Conservation (phyloP, 2,888 invertebrate genomes). For the Endotricha flammealis region DNA sequence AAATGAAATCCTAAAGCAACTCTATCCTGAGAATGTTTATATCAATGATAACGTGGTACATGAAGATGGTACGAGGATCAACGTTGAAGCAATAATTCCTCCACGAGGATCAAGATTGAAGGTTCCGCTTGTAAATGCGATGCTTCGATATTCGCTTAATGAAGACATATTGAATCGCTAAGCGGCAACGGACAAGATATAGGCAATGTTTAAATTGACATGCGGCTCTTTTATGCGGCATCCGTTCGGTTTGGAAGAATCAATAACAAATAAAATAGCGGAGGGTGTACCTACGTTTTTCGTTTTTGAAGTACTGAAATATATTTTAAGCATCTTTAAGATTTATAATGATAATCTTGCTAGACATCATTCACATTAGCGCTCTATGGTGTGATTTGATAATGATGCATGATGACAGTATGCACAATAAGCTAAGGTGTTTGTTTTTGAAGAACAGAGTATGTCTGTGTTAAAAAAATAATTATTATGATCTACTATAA, state of each 20-base stretch:
- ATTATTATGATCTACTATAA: too few relatives aligned
- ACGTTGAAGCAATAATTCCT: slow-evolving; percentile 52
- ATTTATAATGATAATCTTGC: too few relatives aligned
- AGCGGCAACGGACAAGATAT: slow-evolving; percentile 67
- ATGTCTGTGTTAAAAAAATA: too few relatives aligned
- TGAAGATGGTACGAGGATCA: slow-evolving; percentile 39
- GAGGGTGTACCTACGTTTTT: slow-evolving; percentile 1
- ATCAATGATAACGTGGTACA: slow-evolving; percentile 16
- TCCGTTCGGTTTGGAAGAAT: slow-evolving; percentile 36
- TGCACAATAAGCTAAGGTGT: too few relatives aligned
- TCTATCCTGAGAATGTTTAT: slow-evolving; percentile 1
- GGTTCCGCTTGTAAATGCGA: slow-evolving; percentile 65
- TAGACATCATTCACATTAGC: too few relatives aligned
- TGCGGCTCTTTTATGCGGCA: slow-evolving; percentile 59
- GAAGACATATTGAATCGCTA: slow-evolving; percentile 78
- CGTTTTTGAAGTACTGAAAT: background rate
- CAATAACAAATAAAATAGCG: slow-evolving; percentile 15
- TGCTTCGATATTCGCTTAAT: slow-evolving; percentile 73
- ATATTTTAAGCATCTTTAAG: too few relatives aligned
- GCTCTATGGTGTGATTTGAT: too few relatives aligned
- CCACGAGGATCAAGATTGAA: slow-evolving; percentile 68
- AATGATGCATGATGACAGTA: too few relatives aligned
- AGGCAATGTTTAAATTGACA: slow-evolving; percentile 72
- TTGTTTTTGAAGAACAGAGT: too few relatives aligned
- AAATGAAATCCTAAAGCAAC: too few relatives aligned